Evolutionary conservation across 2,888 invertebrate species (phyloP), one percentile per base, ranked within the genome.

Genomic region (Rhamnusium bicolor): DNA sequence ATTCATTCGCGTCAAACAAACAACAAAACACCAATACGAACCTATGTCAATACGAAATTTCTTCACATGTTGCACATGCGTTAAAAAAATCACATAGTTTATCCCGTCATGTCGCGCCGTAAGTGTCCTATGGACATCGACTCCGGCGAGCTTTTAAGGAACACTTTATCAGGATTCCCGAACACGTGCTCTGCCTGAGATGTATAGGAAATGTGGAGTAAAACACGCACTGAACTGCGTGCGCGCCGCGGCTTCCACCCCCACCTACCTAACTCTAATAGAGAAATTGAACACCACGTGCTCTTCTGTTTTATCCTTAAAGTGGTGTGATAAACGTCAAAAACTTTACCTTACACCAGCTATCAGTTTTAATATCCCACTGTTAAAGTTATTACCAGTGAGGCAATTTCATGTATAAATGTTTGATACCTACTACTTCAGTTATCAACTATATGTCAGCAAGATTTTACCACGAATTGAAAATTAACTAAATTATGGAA

Each of bases 151-250:
- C 3, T 53, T 53, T 32, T 32, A 12, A 53, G 32, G 32, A 7
- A 14, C 27, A 49, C 65, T 53, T 16, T 53, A 14, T 40, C 32
- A 19, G 29, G 29, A 32, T 32, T 29, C 51, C 53, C 65, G 53
- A 65, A 49, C 65, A 65, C 65, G 65, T 65, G 65, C 65, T 51
- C 32, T 27, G 32, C 10, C 49, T 29, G 63, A 65, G 63, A 29
- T 51, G 49, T 32, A 24, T 19, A 18, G 53, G 32, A 53, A 53
- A 65, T 53, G 65, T 53, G 65, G 65, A 27, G 53, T 29, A 18
- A 16, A 53, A 53, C 27, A 49, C 27, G 51, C 51, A 53, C 24
- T 12, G 12, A 16, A 18, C 51, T 32, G 32, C 32, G 51, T 29
- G 65, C 51, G 53, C 65, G 53, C n/a, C 65, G 53, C 51, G 51